Evolutionary conservation across 2,113 vertebrate species (phyloP).

Genomic region (Hemichromis elongatus): DNA sequence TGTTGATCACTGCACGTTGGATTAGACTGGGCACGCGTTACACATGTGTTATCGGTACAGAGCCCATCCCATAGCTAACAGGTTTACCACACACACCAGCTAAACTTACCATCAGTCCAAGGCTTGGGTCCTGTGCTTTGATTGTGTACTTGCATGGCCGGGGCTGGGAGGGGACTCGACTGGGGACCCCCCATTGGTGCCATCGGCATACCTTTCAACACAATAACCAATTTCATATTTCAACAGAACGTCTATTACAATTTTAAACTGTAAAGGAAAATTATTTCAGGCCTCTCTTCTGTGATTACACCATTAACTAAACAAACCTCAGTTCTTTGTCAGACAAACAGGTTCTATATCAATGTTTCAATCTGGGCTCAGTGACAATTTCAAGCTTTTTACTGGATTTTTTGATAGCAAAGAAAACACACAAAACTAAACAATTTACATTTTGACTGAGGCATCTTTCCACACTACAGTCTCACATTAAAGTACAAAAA

Average conservation of each 20-base stretch:
- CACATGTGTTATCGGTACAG: rapidly evolving
- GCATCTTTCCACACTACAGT: not conserved
- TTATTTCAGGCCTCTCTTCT: not conserved
- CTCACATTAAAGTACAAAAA: not conserved
- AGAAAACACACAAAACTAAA: rapidly evolving
- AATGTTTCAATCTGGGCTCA: rapidly evolving
- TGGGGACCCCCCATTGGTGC: slow-evolving; percentile 71
- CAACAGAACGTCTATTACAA: rapidly evolving
- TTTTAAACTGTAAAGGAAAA: not conserved
- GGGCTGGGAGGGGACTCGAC: slow-evolving; percentile 68
- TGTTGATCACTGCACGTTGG: rapidly evolving
- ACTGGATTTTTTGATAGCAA: rapidly evolving
- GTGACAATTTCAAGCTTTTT: not conserved
- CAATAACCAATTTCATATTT: not conserved
- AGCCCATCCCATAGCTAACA: not conserved
- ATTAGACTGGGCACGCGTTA: not conserved
- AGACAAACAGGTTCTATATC: not conserved
- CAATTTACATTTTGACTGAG: not conserved
- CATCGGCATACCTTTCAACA: slow-evolving; percentile 73
- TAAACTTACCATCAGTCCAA: slow-evolving; percentile 78
- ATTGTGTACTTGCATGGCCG: slow-evolving; percentile 73
- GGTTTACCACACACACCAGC: rapidly evolving
- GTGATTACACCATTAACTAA: not conserved
- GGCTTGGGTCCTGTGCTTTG: slow-evolving; percentile 75
- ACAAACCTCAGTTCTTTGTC: not conserved